Percentiles rank a stretch among this genome's conserved stretches.
phyloP scores from a whole-genome alignment of 2,888 invertebrate genomes.

The Xestia c-nigrum region DNA sequence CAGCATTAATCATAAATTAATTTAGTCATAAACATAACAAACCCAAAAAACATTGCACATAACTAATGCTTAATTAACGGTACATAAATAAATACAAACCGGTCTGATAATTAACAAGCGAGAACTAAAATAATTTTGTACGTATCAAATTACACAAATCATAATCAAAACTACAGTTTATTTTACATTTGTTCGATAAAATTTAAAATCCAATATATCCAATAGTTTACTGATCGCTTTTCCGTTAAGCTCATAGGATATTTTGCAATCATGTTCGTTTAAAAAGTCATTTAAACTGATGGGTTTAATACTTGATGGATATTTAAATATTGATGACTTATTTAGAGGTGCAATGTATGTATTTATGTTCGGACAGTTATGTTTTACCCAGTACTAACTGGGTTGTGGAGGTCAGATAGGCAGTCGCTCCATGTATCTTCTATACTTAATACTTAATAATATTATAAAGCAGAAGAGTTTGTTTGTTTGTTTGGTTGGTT shows the following conservation, averaged over 20 bases:
- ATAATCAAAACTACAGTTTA: background rate
- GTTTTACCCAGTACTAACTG: no score
- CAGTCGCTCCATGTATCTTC: no score
- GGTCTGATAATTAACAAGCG: slow-evolving; percentile 15
- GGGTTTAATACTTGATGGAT: slow-evolving; percentile 17
- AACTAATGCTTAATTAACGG: background rate
- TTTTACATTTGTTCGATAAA: slow-evolving; percentile 10
- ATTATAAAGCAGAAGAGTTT: no score
- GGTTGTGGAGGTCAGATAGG: no score
- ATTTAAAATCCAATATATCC: slow-evolving; percentile 1
- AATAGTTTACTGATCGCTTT: slow-evolving; percentile 11
- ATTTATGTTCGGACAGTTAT: background rate
- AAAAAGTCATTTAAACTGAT: slow-evolving; percentile 31
- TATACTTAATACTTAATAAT: no score
- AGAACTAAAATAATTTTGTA: slow-evolving; percentile 4
- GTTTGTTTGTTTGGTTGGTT: no score
- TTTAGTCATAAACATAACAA: background rate
- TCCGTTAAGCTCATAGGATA: slow-evolving; percentile 19
- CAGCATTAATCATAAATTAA: background rate
- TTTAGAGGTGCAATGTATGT: background rate
- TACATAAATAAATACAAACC: background rate
- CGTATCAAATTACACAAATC: slow-evolving; percentile 5
- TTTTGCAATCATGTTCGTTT: slow-evolving; percentile 31
- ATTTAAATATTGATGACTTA: slow-evolving; percentile 21
- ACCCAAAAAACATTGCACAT: slow-evolving; percentile 1